Percentiles rank a stretch among this genome's conserved stretches.
These are phyloP conservation scores for Crenichthys baileyi DNA, from an alignment of 2,797 vertebrate species.

Conservation along the genomic window DNA sequence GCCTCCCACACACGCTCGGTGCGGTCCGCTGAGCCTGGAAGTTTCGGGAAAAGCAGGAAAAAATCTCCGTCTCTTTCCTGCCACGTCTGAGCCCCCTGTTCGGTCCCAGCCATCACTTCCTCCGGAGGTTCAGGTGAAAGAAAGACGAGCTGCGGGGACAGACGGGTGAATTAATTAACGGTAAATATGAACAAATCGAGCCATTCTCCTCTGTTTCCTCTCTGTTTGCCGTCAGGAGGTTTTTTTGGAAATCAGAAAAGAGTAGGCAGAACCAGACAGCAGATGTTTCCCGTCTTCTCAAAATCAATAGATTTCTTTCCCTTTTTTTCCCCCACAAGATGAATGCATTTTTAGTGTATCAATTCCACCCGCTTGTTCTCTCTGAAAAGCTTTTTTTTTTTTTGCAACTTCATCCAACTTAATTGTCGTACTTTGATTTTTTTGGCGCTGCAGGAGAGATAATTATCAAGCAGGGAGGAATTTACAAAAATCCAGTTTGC, in stretches of 20 bases:
- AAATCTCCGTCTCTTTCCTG: constrained; percentile 39
- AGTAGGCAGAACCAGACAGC: constrained; percentile 4
- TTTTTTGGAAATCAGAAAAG: neutral
- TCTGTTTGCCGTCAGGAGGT: neutral
- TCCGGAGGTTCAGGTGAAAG: neutral
- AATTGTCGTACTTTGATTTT: constrained; percentile 45
- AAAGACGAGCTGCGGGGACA: constrained; percentile 31
- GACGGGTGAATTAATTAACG: constrained; percentile 47
- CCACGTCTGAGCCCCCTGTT: constrained; percentile 53
- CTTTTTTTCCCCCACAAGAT: neutral
- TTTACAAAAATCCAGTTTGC: constrained; percentile 44
- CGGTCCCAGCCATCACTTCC: constrained; percentile 8
- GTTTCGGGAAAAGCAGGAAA: constrained; percentile 25
- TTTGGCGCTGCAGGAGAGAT: constrained; percentile 46
- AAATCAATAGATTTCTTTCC: constrained; percentile 1
- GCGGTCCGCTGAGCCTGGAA: constrained; percentile 5
- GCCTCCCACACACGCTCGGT: neutral
- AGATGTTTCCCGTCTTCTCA: constrained; percentile 34
- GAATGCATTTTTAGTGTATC: neutral
- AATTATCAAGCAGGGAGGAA: constrained; percentile 48
- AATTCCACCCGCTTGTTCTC: neutral
- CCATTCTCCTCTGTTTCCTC: neutral
- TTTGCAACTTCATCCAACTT: constrained; percentile 45
- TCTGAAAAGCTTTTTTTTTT: constrained; percentile 11
- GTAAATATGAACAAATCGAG: constrained; percentile 53